These are phyloP conservation scores for Neodon shergylaensis DNA, from an alignment of 2,113 vertebrate genomes.

Conservation along the genomic window DNA sequence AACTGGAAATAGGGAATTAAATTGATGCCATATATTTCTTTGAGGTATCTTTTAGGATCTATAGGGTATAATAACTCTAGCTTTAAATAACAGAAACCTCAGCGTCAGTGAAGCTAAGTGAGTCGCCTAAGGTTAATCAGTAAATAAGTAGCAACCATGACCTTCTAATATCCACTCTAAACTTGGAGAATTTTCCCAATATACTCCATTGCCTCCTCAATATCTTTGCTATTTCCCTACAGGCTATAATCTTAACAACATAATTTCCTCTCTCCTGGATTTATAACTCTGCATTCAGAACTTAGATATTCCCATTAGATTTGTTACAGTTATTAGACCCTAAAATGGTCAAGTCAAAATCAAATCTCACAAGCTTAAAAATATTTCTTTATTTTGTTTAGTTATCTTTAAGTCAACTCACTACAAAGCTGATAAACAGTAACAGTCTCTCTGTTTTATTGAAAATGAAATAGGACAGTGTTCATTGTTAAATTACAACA, in stretches of 20 bases:
- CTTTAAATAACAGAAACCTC: conserved; percentile 59
- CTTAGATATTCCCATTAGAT: conserved; percentile 20
- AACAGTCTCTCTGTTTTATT: conserved; percentile 35
- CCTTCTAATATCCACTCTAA: conserved; percentile 53
- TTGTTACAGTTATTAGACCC: neutral
- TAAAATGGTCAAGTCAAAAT: conserved; percentile 43
- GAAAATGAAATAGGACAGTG: neutral
- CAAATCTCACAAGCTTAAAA: conserved; percentile 21
- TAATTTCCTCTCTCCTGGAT: conserved; percentile 58
- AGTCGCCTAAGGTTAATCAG: conserved; percentile 62
- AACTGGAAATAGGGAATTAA: conserved; percentile 27
- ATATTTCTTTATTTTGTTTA: conserved; percentile 40
- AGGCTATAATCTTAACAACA: conserved; percentile 42
- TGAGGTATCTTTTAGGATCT: conserved; percentile 8
- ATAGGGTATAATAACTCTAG: conserved; percentile 6
- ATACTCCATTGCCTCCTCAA: conserved; percentile 51
- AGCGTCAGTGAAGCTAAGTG: conserved; percentile 39
- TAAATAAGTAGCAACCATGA: conserved; percentile 34
- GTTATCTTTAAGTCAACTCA: neutral
- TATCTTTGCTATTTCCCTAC: conserved; percentile 45
- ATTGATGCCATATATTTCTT: neutral
- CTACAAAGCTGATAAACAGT: neutral
- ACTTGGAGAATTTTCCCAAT: conserved; percentile 10
- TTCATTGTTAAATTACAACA: conserved; percentile 48
- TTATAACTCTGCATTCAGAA: conserved; percentile 45